Evolutionary conservation across 2,888 invertebrate species (phyloP), one percentile per base, ranked within the genome.

Genomic region (Agrochola lychnidis): DNA sequence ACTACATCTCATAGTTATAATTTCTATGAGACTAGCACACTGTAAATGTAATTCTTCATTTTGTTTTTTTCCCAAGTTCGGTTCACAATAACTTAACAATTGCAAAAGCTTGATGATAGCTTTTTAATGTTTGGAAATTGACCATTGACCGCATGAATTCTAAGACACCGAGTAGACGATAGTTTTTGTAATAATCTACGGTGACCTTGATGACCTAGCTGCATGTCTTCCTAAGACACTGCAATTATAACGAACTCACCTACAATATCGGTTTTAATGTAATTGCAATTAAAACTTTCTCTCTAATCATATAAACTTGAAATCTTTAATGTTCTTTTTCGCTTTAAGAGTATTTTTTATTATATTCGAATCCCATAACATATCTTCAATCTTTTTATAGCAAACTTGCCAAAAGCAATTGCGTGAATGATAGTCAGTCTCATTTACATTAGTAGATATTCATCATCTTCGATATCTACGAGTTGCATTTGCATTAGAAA

Each of bases 401-500:
- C 5, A 9, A 53, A 14, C 19, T 51, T 51, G 12, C 40, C 14
- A 63, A 10, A 59, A 45, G 48, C 10, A 36, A 76, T 79, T 57
- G 70, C 77, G 53, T 56, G 76, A 62, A 66, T 66, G 22, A 67
- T 64, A 70, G 5, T 19, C 53, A 53, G 30, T 53, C 36, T 64
- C 53, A 71, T 83, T 83, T n/a, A 57, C 76, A 84, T 84, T 25
- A 3, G 14, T 57, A 62, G 51, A 71, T 73, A 80, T 73, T 73
- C 64, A 80, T 73, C 36, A 63, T 61, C 51, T 45, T 36, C 42
- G 9, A 82, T 62, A 70, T 69, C 61, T 62, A 56, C 16, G 14
- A 42, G 14, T 40, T 51, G 19, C 30, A 76, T 63, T 76, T 84
- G 42, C 76, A 73, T 76, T 64, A 73, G 81, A 84, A 80, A 83